Base-by-base conservation (phyloP, 2,888 invertebrate species). In the Drosophila austrosaltans region DNA sequence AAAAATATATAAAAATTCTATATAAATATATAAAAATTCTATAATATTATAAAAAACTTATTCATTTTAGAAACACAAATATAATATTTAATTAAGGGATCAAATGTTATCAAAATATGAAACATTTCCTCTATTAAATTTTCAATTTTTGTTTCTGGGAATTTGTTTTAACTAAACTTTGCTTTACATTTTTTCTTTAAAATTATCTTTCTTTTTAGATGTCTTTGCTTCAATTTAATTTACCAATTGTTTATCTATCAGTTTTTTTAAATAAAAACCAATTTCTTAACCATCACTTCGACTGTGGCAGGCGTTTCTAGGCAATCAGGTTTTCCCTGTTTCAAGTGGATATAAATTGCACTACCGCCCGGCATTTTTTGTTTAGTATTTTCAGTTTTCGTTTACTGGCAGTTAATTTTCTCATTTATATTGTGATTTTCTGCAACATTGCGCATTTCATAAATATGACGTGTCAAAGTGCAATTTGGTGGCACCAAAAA, bases 391-490 rank as follows among this genome's bases (percentile, higher is more conserved):
- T 48, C 12, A 1, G 16, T 16, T 10, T 48, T 4, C 12, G 1
- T 48, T 25, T 22, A 48, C 48, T 48, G 12, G 48, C 57, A 74
- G 81, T 71, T 79, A 84, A 89, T 87, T 84, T 84, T 73, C 73
- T 71, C 72, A 76, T 77, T 86, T 86, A 79, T 81, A 72, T 78
- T 80, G 63, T 78, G 77, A 80, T 86, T 87, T 86, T 80, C 77
- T 80, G 81, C 78, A 80, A 82, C 77, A 77, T 80, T 89, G 88
- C 82, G 89, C 90, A 87, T 85, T 88, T 88, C 79, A 87, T 78
- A 78, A 79, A 87, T 82, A 80, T 88, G 76, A 89, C 88, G 90
- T 88, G 88, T 75, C 90, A 84, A 89, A 71, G 69, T 63, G 88
- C 89, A 79, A 89, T 88, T 88, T 86, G 69, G 68, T 53, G 58